Evolutionary conservation across 1,140 invertebrate species (phyloP).

Genomic region (Pseudomyrmex dendroicus): DNA sequence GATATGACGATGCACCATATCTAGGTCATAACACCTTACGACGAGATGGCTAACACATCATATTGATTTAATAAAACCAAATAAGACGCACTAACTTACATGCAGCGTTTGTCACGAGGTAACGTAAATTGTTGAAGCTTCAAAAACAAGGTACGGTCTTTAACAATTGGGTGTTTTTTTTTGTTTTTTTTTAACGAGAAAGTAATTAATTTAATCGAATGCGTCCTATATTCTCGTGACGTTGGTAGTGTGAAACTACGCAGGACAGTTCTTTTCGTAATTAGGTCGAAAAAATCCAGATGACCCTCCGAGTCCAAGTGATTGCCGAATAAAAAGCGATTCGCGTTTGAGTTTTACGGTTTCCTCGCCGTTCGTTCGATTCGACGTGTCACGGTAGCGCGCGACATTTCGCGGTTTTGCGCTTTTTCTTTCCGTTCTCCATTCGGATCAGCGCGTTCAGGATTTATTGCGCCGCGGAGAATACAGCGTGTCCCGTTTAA

Average conservation of each 20-base stretch:
- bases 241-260: neutral
- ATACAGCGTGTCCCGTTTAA: constrained; percentile 28
- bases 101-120: too few relatives aligned
- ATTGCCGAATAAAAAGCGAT: neutral
- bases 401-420: constrained; percentile 28
- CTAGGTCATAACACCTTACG: neutral
- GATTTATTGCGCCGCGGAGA: constrained; percentile 21
- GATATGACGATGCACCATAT: neutral
- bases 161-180: neutral
- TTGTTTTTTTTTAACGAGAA: neutral
- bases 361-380: neutral
- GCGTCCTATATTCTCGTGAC: neutral
- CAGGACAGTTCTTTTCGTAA: constrained; percentile 13
- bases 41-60: neutral
- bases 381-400: neutral
- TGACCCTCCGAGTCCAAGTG: neutral
- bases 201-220: constrained; percentile 1
- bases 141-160: neutral
- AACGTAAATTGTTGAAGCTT: neutral
- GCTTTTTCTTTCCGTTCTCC: neutral
- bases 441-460: neutral
- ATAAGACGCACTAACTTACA: too few relatives aligned
- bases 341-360: constrained; percentile 20
- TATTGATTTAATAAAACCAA: too few relatives aligned
- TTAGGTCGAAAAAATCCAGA: neutral